Evolutionary conservation across 2,888 invertebrate genomes (phyloP), one percentile per base, ranked within the genome.

Genomic region (Melanostoma mellinum): DNA sequence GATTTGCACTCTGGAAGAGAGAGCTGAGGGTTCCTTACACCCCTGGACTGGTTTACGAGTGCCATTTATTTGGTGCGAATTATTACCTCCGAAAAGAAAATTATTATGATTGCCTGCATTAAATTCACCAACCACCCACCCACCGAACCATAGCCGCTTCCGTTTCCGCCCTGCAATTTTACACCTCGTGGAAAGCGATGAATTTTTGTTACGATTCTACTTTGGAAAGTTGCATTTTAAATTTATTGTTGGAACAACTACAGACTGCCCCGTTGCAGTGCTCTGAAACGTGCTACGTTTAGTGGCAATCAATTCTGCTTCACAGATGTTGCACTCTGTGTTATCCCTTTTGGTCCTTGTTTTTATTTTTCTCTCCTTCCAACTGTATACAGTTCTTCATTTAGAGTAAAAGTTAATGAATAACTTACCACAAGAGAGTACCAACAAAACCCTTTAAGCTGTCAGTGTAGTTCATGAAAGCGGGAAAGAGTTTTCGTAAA

Each of bases 81-180:
- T 84, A 84, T 84, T 84, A 84, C 82, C 74, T 78, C 74, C 30
- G 74, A 84, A 65, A 73, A 53, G 58, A 84, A 69, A 84, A 78
- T 84, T 84, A 84, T 84, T 84, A 84, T 84, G 82, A 84, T 84
- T 84, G 82, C 78, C 82, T 55, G 82, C 74, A 74, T 84, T 84
- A 84, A 84, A 78, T 74, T 78, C 50, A 40, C 30, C 40, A 30
- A 50, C 38, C 38, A 56, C 67, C 56, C 6, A 3, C 30, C 53
- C 35, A 50, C 60, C 53, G 4, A 9, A 3, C 9, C 50, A 20
- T 10, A 61, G 56, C 52, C 65, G 53, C 38, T 56, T 52, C 42
- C 35, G 50, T 46, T 55, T 36, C 40, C 32, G 35, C 53, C 32
- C 42, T 58, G 46, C 35, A 20, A 20, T 40, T 48, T 46, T 30